Percentiles rank a stretch among this genome's conserved stretches.
phyloP scores from a whole-genome alignment of 1,140 invertebrate genomes.

The Drosophila suzukii region DNA sequence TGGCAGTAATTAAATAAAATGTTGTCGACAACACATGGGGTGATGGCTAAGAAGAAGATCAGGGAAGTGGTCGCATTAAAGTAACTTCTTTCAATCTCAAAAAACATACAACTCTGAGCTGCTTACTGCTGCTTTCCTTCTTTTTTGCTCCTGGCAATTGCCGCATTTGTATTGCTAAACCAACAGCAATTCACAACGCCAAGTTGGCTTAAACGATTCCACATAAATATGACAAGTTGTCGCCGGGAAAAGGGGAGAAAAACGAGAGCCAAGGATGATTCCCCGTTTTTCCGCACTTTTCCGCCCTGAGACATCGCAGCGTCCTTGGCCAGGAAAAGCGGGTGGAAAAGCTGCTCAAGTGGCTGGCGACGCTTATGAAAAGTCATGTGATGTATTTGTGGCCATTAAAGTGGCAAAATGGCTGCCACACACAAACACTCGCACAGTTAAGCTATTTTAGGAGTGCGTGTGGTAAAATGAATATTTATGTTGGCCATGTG shows the following conservation, averaged over 20 bases:
- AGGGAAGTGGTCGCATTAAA: constrained; percentile 16
- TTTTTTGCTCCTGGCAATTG: constrained; percentile 44
- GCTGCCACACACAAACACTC: constrained; percentile 35
- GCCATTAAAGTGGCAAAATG: constrained; percentile 78
- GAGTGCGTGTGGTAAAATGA: constrained; percentile 61
- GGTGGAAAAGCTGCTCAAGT: constrained; percentile 48
- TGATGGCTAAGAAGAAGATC: constrained; percentile 15
- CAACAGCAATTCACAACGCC: constrained; percentile 33
- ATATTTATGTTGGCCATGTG: constrained; percentile 76
- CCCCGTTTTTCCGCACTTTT: constrained; percentile 41
- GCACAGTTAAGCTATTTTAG: constrained; percentile 36
- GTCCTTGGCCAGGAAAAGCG: constrained; percentile 47
- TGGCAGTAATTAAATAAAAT: constrained; percentile 73
- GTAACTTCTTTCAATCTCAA: constrained; percentile 46
- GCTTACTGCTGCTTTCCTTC: constrained; percentile 7
- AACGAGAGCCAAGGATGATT: constrained; percentile 26
- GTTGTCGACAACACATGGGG: constrained; percentile 40
- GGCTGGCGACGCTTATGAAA: constrained; percentile 71
- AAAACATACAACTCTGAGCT: constrained; percentile 35
- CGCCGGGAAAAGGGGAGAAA: constrained; percentile 19
- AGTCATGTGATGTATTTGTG: constrained; percentile 79
- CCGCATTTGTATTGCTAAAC: constrained; percentile 62
- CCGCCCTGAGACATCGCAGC: constrained; percentile 27
- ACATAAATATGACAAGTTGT: constrained; percentile 78
- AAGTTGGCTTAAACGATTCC: constrained; percentile 70